Conservation (phyloP, 2,797 vertebrate genomes). For the Myotis pilosus region DNA sequence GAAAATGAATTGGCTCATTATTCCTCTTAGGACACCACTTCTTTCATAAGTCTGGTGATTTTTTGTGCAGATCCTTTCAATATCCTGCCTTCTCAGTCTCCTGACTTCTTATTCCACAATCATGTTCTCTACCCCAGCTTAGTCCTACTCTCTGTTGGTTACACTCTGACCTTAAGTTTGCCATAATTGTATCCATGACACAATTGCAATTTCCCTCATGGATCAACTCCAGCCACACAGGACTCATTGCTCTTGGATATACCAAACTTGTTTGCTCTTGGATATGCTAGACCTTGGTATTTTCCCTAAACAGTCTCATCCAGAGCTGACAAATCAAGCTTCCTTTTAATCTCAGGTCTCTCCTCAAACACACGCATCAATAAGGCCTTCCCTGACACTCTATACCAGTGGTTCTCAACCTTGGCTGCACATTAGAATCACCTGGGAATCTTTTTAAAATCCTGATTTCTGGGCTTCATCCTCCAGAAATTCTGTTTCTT, state of each 20-base stretch:
- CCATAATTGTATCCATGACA: neutral
- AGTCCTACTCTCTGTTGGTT: neutral
- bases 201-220: neutral
- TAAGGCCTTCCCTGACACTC: neutral
- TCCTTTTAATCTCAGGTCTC: neutral
- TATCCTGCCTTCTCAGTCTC: neutral
- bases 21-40: neutral
- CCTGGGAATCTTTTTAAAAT: no score
- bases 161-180: neutral
- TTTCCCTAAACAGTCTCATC: neutral
- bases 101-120: neutral
- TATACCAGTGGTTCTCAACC: no score
- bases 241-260: neutral
- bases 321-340: neutral
- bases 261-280: neutral
- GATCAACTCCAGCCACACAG: neutral
- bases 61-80: neutral
- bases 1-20: neutral
- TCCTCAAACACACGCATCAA: neutral
- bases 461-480: no score
- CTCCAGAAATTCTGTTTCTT: no score
- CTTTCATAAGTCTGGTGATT: neutral
- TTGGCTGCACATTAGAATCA: no score
- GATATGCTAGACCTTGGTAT: neutral
- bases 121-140: neutral